phyloP scores from a whole-genome alignment of 1,140 invertebrate species.

The Coenobita brevimanus region DNA sequence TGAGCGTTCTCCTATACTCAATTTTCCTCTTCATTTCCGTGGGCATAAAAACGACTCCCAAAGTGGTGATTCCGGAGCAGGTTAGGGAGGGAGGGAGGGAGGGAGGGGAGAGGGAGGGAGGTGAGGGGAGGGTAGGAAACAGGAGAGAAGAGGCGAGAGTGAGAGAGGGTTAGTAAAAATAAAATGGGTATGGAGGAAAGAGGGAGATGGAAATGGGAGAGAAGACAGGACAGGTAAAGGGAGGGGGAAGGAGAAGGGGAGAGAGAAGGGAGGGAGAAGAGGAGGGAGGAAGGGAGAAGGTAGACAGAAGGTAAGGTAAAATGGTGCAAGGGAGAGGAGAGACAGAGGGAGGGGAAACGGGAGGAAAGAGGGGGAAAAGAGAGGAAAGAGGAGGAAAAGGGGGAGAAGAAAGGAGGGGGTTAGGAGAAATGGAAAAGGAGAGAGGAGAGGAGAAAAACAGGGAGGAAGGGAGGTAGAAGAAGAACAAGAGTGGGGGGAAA shows the following conservation, averaged over 20 bases:
- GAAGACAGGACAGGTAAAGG: background rate
- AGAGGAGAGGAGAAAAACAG: too few species aligned
- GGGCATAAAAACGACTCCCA: conserved; percentile 48
- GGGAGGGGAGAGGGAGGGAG: background rate
- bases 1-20: conserved; percentile 36
- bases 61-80: conserved; percentile 43
- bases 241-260: background rate
- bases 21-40: conserved; percentile 61
- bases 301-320: background rate
- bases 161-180: background rate
- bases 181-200: background rate
- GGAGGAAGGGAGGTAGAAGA: too few species aligned
- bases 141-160: background rate
- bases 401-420: too few species aligned
- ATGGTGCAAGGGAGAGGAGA: background rate
- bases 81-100: background rate
- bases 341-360: background rate
- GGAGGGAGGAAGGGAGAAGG: background rate
- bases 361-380: too few species aligned
- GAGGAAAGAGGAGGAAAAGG: background rate
- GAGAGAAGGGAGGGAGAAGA: background rate
- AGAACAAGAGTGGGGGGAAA: too few species aligned
- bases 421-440: too few species aligned
- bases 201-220: background rate
- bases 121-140: background rate